Conservation (phyloP, 2,888 invertebrate genomes). For the Archips crataeganus region DNA sequence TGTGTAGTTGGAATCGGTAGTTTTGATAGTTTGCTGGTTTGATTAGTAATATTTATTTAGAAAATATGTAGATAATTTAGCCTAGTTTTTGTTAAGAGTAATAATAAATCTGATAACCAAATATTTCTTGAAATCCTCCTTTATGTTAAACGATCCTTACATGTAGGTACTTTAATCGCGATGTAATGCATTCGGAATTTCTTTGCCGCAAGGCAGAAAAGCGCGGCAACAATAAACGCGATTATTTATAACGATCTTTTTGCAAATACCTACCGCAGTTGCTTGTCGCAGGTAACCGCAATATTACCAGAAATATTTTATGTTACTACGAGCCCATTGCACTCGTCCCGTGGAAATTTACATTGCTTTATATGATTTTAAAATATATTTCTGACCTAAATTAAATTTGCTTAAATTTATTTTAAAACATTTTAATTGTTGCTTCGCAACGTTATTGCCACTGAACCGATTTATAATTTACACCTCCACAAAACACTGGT, state of each 20-base stretch:
- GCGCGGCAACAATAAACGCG: slow-evolving; percentile 51
- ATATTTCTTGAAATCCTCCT: background rate
- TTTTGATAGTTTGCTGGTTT: slow-evolving; percentile 62
- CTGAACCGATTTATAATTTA: slow-evolving; percentile 39
- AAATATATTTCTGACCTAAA: slow-evolving; percentile 36
- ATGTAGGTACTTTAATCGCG: slow-evolving; percentile 14
- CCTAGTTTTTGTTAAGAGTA: background rate
- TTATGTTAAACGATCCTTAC: background rate
- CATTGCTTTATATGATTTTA: slow-evolving; percentile 37
- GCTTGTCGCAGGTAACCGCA: slow-evolving; percentile 73
- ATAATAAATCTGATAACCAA: background rate
- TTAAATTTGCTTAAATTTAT: slow-evolving; percentile 29
- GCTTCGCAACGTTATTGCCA: slow-evolving; percentile 29
- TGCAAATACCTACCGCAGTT: slow-evolving; percentile 64
- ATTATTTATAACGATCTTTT: slow-evolving; percentile 74
- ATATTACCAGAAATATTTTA: slow-evolving; percentile 75
- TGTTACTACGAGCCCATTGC: slow-evolving; percentile 65
- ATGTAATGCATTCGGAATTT: slow-evolving; percentile 26
- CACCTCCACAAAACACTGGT: slow-evolving; percentile 41
- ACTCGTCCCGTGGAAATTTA: slow-evolving; percentile 52
- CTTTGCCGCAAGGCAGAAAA: slow-evolving; percentile 20
- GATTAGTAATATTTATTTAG: background rate
- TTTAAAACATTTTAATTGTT: slow-evolving; percentile 41
- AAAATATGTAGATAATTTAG: background rate
- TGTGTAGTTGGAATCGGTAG: slow-evolving; percentile 59